Percentiles rank a stretch among this genome's conserved stretches.
Evolutionary conservation across 2,888 invertebrate species (phyloP).

Genomic region (Aromia moschata): DNA sequence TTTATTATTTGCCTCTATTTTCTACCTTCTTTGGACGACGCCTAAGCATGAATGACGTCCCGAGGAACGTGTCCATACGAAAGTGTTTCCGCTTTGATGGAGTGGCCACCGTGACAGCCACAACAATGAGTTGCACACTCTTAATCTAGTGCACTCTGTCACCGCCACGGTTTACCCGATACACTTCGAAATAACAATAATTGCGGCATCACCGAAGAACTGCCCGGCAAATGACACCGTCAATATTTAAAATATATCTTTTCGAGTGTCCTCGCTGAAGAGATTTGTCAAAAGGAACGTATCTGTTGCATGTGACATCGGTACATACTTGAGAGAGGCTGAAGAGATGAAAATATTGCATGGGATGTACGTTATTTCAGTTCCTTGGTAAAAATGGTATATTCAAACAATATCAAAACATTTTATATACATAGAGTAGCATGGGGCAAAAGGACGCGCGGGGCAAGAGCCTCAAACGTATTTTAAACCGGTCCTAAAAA

Average conservation of each 20-base stretch:
- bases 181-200: conserved; percentile 41
- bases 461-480: no score
- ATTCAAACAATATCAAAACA: no score
- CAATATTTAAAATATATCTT: conserved; percentile 11
- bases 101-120: conserved; percentile 58
- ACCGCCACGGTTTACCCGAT: conserved; percentile 51
- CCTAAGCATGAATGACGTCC: conserved; percentile 50
- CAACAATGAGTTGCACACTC: conserved; percentile 53
- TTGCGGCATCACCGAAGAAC: conserved; percentile 29
- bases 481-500: no score
- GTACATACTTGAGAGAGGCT: no score
- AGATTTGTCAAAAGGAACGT: not conserved
- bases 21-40: conserved; percentile 3
- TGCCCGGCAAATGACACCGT: conserved; percentile 29
- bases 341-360: no score
- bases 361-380: no score
- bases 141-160: conserved; percentile 60
- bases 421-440: no score
- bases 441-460: no score
- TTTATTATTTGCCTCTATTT: conserved; percentile 2
- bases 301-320: not conserved
- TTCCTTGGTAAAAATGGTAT: no score
- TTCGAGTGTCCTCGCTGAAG: no score
- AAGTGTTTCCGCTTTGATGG: conserved; percentile 55
- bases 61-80: conserved; percentile 38